Evolutionary conservation across 1,140 invertebrate genomes (phyloP).

Genomic region (Zaprionus davidi): DNA sequence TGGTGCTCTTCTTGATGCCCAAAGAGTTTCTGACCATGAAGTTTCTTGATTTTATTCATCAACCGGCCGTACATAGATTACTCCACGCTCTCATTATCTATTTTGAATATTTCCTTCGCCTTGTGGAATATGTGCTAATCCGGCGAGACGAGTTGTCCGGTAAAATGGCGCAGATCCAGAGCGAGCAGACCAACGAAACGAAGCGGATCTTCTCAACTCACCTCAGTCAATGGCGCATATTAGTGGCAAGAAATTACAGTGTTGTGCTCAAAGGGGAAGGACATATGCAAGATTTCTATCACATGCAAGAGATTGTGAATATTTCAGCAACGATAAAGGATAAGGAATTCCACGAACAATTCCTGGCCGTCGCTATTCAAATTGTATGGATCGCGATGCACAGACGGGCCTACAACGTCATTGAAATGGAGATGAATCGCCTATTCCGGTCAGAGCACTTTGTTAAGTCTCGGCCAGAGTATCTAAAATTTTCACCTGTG

Average conservation of each 20-base stretch:
- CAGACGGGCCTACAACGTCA: conserved; percentile 67
- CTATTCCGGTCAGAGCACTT: conserved; percentile 80
- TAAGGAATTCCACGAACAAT: conserved; percentile 68
- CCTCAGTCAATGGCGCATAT: conserved; percentile 69
- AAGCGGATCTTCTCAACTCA: conserved; percentile 69
- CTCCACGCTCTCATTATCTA: conserved; percentile 75
- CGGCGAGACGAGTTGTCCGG: conserved; percentile 68
- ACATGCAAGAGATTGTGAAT: conserved; percentile 62
- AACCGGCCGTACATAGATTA: conserved; percentile 57
- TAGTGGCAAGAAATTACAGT: conserved; percentile 77
- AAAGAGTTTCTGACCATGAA: conserved; percentile 48
- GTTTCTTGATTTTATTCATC: conserved; percentile 74
- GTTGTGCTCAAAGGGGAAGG: conserved; percentile 67
- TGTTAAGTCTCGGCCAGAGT: conserved; percentile 39
- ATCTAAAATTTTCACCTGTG: conserved; percentile 50
- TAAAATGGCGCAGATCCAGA: conserved; percentile 65
- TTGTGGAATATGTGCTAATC: conserved; percentile 76
- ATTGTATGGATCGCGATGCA: conserved; percentile 77
- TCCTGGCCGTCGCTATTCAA: conserved; percentile 67
- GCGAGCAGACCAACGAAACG: conserved; percentile 65
- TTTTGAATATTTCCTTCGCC: conserved; percentile 75
- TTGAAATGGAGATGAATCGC: conserved; percentile 77
- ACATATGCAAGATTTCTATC: conserved; percentile 65
- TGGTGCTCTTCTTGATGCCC: conserved; percentile 75
- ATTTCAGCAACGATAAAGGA: conserved; percentile 68